phyloP scores from a whole-genome alignment of 2,797 vertebrate species.

The Mastacembelus armatus region DNA sequence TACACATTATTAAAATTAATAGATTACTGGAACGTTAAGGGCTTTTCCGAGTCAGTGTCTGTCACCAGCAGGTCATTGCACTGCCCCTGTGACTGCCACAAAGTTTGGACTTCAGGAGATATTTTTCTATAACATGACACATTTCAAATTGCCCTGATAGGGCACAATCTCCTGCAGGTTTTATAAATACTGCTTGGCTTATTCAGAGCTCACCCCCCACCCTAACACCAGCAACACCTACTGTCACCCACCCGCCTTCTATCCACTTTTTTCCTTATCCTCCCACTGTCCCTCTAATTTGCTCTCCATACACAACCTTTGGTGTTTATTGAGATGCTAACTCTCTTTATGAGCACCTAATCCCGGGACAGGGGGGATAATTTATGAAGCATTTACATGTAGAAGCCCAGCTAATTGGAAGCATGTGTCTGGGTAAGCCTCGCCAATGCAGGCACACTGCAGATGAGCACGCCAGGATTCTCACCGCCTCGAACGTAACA shows the following conservation, averaged over 20 bases:
- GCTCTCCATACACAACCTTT: conserved; percentile 77
- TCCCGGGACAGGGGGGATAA: conserved; percentile 94
- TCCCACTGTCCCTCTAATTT: conserved; percentile 71
- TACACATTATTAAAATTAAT: neutral
- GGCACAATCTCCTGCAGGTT: conserved; percentile 11
- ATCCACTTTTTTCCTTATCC: conserved; percentile 22
- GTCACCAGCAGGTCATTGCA: conserved; percentile 16
- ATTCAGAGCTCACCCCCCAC: conserved; percentile 21
- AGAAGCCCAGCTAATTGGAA: conserved; percentile 98
- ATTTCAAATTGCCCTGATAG: conserved; percentile 38
- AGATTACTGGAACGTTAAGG: neutral
- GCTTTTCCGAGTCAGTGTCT: neutral
- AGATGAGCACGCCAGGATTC: conserved; percentile 79
- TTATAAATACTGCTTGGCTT: conserved; percentile 9
- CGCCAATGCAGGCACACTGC: conserved; percentile 87
- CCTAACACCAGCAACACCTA: conserved; percentile 1
- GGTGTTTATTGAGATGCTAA: conserved; percentile 97
- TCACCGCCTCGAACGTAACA: conserved; percentile 50
- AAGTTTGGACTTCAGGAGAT: conserved; percentile 14
- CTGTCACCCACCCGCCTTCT: conserved; percentile 15
- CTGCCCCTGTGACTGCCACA: neutral
- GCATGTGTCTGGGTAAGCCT: conserved; percentile 97
- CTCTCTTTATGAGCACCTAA: conserved; percentile 98
- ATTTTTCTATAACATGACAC: conserved; percentile 35
- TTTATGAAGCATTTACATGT: conserved; percentile 99